phyloP scores from a whole-genome alignment of 2,888 invertebrate species.

The Archips crataeganus region DNA sequence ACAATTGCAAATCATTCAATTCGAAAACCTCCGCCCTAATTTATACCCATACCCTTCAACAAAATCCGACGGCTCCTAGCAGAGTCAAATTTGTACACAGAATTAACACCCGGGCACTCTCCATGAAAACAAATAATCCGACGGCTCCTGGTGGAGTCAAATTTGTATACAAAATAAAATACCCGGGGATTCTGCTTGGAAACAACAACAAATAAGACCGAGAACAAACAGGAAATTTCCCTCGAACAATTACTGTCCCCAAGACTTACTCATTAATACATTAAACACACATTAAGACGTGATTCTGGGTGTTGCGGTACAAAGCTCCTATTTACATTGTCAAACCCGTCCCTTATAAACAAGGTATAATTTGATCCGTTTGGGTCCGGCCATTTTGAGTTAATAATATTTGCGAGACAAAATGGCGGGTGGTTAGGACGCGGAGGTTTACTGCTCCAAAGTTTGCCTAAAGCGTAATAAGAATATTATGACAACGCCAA shows the following conservation, averaged over 20 bases:
- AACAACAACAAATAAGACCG: conserved; percentile 35
- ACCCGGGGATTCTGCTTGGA: conserved; percentile 12
- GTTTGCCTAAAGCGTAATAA: not conserved
- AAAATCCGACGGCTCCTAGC: not conserved
- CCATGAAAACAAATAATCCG: conserved; percentile 14
- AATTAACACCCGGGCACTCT: conserved; percentile 10
- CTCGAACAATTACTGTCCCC: conserved; percentile 42
- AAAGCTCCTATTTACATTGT: conserved; percentile 38
- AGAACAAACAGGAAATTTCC: conserved; percentile 37
- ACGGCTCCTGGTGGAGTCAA: not conserved
- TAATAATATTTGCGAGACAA: conserved; percentile 20
- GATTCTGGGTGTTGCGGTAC: conserved; percentile 30
- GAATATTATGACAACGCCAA: not conserved
- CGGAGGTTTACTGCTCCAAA: not conserved
- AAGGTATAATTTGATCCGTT: conserved; percentile 41
- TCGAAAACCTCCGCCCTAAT: conserved; percentile 12
- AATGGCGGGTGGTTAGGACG: conserved; percentile 6
- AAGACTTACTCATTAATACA: conserved; percentile 43
- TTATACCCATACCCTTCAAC: conserved; percentile 7
- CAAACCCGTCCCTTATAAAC: conserved; percentile 39
- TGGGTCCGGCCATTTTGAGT: conserved; percentile 18
- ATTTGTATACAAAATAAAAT: not conserved
- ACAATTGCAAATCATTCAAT: conserved; percentile 1
- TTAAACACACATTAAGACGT: conserved; percentile 43
- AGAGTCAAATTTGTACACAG: not conserved